These are phyloP conservation scores for Sorex fumeus DNA, from an alignment of 2,113 vertebrate species.

Conservation along the genomic window DNA sequence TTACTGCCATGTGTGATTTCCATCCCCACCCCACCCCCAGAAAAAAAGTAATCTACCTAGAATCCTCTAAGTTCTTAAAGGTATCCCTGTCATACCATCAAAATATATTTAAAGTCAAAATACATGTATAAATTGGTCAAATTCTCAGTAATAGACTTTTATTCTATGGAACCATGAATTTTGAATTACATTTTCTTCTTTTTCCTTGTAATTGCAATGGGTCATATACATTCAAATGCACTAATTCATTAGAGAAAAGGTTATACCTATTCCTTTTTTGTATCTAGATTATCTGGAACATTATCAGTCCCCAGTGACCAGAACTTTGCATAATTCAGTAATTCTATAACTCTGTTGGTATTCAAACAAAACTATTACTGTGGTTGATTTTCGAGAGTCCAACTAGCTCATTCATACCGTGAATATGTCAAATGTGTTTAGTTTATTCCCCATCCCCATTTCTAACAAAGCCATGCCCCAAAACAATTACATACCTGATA, in stretches of 20 bases:
- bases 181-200: constrained; percentile 18
- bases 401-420: not conserved
- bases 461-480: not conserved
- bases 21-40: too few relatives aligned
- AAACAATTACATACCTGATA: not conserved
- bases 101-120: constrained; percentile 68
- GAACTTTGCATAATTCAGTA: not conserved
- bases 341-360: not conserved
- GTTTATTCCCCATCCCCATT: not conserved
- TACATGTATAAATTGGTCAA: not conserved
- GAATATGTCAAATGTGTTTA: not conserved
- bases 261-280: not conserved
- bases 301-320: not conserved
- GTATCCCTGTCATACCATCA: constrained; percentile 11
- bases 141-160: not conserved
- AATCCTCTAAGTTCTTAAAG: constrained; percentile 29
- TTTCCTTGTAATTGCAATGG: constrained; percentile 45
- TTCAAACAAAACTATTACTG: not conserved
- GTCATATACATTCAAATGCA: not conserved
- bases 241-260: not conserved
- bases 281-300: not conserved
- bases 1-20: too few relatives aligned
- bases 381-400: not conserved
- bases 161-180: not conserved
- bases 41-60: too few relatives aligned